phyloP scores from a whole-genome alignment of 2,113 vertebrate genomes.

The Sapajus apella region DNA sequence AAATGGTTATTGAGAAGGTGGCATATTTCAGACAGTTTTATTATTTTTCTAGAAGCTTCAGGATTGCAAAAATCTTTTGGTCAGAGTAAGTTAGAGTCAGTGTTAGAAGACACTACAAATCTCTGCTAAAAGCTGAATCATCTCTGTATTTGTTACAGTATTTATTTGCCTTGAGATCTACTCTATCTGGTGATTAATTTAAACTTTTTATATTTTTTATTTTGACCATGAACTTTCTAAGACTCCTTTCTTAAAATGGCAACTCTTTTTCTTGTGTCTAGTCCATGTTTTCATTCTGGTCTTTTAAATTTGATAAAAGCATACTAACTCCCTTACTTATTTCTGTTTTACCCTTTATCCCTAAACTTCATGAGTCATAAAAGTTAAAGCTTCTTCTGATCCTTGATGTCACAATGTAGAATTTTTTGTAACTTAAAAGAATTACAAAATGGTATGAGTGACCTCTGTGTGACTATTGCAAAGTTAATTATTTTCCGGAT shows the following conservation, averaged over 20 bases:
- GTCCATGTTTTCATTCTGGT: background rate
- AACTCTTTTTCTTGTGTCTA: background rate
- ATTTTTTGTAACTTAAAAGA: conserved; percentile 1
- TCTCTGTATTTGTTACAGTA: background rate
- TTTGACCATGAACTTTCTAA: background rate
- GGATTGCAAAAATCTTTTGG: background rate
- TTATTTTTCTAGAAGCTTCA: conserved; percentile 40
- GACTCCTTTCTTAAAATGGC: background rate
- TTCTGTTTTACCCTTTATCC: background rate
- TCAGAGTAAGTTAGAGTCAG: background rate
- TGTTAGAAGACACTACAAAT: background rate
- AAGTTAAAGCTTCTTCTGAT: background rate
- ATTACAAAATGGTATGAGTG: background rate
- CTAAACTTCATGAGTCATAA: background rate
- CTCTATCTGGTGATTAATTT: background rate
- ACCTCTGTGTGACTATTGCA: background rate
- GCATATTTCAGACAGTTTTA: conserved; percentile 4
- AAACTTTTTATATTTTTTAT: conserved; percentile 14
- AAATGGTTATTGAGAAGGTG: background rate
- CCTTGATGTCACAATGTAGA: background rate
- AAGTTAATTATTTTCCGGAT: conserved; percentile 37
- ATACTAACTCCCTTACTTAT: background rate
- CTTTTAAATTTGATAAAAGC: background rate
- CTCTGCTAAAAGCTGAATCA: background rate
- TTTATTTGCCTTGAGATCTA: background rate